Evolutionary conservation across 2,888 invertebrate species (phyloP).

Genomic region (Bellardia pandia): DNA sequence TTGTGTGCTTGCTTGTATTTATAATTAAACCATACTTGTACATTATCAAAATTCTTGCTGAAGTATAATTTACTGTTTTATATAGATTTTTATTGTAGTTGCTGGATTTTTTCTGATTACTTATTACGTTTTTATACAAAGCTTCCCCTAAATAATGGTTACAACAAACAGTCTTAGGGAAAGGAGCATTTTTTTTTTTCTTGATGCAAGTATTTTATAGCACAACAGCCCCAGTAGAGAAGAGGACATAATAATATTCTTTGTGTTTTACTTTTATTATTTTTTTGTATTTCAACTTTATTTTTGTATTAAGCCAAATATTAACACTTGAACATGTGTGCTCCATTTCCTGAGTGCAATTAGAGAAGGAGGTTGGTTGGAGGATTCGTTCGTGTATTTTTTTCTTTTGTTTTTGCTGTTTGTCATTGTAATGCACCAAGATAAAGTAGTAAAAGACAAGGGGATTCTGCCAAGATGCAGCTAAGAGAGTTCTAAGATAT

Average conservation of each 20-base stretch:
- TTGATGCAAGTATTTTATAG: conserved; percentile 32
- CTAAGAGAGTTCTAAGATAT: background rate
- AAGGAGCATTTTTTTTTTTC: conserved; percentile 17
- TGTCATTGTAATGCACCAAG: conserved; percentile 48
- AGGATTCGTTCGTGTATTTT: background rate
- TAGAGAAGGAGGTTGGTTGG: conserved; percentile 53
- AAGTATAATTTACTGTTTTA: conserved; percentile 63
- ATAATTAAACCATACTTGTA: conserved; percentile 61
- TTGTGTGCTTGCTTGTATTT: conserved; percentile 54
- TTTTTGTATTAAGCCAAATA: conserved; percentile 68
- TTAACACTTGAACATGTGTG: conserved; percentile 73
- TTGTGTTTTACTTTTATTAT: conserved; percentile 10
- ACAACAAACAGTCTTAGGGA: background rate
- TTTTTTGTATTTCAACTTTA: conserved; percentile 43
- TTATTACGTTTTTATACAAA: background rate
- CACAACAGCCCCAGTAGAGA: conserved; percentile 21
- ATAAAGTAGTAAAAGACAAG: conserved; percentile 10
- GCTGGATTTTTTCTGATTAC: background rate
- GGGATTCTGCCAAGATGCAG: conserved; percentile 1
- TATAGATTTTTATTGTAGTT: conserved; percentile 40
- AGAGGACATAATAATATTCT: conserved; percentile 36
- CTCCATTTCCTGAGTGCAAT: conserved; percentile 71
- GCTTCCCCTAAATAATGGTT: conserved; percentile 22
- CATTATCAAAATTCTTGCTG: conserved; percentile 63
- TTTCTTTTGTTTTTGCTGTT: background rate